Evolutionary conservation across 2,888 invertebrate species (phyloP).

Genomic region (Serrognathus titanus): DNA sequence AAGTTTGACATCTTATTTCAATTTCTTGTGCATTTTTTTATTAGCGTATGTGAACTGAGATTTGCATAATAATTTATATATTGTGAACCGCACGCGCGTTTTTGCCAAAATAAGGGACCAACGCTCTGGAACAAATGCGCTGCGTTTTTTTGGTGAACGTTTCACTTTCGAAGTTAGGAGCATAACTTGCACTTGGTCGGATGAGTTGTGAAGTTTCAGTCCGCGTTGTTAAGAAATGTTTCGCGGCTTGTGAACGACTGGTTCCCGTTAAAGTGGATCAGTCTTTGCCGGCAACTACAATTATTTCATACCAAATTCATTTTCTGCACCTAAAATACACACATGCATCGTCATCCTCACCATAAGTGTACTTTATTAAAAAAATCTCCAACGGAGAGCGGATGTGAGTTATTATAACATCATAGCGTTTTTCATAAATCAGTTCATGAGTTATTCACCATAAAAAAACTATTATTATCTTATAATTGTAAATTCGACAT

Average conservation of each 20-base stretch:
- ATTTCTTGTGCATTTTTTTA: background rate
- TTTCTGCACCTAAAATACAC: no score
- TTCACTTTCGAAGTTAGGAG: constrained; percentile 1
- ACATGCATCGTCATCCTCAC: no score
- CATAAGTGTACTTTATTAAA: no score
- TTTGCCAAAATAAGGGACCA: no score
- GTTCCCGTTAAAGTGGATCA: constrained; percentile 4
- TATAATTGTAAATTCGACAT: constrained; percentile 19
- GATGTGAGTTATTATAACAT: constrained; percentile 18
- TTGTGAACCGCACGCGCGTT: no score
- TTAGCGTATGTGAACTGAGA: background rate
- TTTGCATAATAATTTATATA: background rate
- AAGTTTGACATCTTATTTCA: constrained; percentile 7
- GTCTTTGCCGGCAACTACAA: background rate
- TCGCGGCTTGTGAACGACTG: constrained; percentile 12
- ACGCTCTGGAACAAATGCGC: no score
- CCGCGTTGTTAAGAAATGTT: constrained; percentile 9
- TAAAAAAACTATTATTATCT: constrained; percentile 18
- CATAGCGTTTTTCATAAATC: constrained; percentile 1
- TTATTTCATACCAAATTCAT: background rate
- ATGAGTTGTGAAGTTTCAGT: background rate
- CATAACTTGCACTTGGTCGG: background rate
- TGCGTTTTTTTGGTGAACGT: background rate
- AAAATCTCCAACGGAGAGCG: constrained; percentile 1
- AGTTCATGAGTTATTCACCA: constrained; percentile 7